Base-by-base conservation (phyloP, 35 echinoderm and acorn worm genomes). In the Holothuria glaberrima region DNA sequence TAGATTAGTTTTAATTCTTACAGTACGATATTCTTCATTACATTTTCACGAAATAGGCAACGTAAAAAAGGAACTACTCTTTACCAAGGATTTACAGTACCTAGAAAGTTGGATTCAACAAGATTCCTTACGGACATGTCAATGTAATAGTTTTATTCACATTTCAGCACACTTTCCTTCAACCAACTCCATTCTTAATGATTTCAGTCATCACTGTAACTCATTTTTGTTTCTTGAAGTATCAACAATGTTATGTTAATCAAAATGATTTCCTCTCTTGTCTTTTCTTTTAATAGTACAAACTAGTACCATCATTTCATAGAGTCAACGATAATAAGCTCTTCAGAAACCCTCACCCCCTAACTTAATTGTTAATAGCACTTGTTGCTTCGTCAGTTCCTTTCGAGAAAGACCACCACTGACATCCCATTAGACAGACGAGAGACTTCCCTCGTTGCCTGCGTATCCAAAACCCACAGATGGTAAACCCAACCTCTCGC, bases 171-270 rank as follows among this genome's bases (percentile, higher is more conserved):
- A n/a, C n/a, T n/a, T n/a, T n/a, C n/a, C n/a, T n/a, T n/a, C n/a
- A n/a, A n/a, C n/a, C n/a, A n/a, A n/a, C n/a, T n/a, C n/a, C n/a
- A n/a, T n/a, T n/a, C n/a, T n/a, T n/a, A n/a, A n/a, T n/a, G n/a
- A n/a, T n/a, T n/a, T n/a, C n/a, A n/a, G n/a, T n/a, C n/a, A n/a
- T n/a, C n/a, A n/a, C n/a, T n/a, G n/a, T n/a, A n/a, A n/a, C n/a
- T n/a, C n/a, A n/a, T n/a, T n/a, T n/a, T n/a, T n/a, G n/a, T n/a
- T 59, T 59, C 58, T 59, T 59, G 58, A 59, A 59, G 58, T 59
- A 59, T 59, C 12, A 59, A 59, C 58, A 59, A 21, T 59, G 58
- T 64, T 64, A 64, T 64, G 60, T 5, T 5, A 64, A 64, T 22
- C 60, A 27, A 64, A 64, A 64, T 14, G 60, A 22, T 64, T 64